A percentile compares a stretch with the other conserved stretches of the same genome.
Evolutionary conservation across 1,140 invertebrate genomes (phyloP).

Genomic region (Steinernema feltiae): DNA sequence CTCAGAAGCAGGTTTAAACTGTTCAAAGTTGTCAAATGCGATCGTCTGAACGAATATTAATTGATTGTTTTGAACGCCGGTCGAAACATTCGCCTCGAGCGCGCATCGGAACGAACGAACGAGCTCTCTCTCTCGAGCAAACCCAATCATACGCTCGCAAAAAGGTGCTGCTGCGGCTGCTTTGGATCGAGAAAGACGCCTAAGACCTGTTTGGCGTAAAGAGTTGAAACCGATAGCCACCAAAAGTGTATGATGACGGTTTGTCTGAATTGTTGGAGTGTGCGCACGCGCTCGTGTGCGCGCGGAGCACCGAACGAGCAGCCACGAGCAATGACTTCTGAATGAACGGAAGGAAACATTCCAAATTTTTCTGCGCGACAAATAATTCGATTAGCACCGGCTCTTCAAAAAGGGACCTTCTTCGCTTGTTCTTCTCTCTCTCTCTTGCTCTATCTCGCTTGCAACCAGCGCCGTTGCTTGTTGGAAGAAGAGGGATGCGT

Average conservation of each 20-base stretch:
- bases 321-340: neutral
- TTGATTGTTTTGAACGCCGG: neutral
- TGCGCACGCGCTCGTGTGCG: neutral
- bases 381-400: slow-evolving; percentile 3
- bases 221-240: slow-evolving; percentile 11
- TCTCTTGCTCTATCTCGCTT: no score
- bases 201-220: slow-evolving; percentile 3
- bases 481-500: no score
- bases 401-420: neutral
- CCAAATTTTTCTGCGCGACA: slow-evolving; percentile 4
- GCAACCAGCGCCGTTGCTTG: no score
- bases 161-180: neutral
- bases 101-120: no score
- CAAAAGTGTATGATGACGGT: neutral
- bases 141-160: neutral
- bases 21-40: no score
- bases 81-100: neutral
- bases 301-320: neutral
- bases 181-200: neutral
- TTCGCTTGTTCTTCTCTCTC: no score
- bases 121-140: no score
- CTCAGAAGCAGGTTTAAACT: no score
- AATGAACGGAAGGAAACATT: slow-evolving; percentile 10
- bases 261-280: neutral
- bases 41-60: neutral